phyloP scores from a whole-genome alignment of 2,113 vertebrate genomes.

The Cyphomyrus discorhynchus region DNA sequence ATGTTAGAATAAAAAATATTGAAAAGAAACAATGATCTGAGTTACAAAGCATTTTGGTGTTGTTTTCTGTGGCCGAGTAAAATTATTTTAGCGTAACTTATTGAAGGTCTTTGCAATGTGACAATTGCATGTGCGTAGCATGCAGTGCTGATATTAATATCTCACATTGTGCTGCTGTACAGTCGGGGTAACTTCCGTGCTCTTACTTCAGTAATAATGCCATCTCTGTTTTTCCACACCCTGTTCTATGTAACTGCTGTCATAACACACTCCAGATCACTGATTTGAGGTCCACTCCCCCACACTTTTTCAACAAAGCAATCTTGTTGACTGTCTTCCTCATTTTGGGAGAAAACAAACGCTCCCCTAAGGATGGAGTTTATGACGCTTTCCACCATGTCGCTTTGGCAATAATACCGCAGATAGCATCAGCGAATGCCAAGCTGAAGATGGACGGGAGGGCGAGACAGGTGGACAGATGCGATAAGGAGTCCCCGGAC shows the following conservation, averaged over 20 bases:
- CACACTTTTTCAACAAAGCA: constrained; percentile 1
- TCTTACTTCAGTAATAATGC: not conserved
- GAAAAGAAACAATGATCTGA: not conserved
- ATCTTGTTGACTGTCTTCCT: not conserved
- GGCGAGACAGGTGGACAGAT: constrained; percentile 45
- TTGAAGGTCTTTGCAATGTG: not conserved
- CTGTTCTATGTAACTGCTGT: not conserved
- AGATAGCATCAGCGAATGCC: constrained; percentile 18
- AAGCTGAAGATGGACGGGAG: constrained; percentile 17
- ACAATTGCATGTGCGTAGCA: not conserved
- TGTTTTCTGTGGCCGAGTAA: not conserved
- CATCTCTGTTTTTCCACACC: not conserved
- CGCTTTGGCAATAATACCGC: constrained; percentile 10
- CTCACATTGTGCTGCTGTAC: no score
- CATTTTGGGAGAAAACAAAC: constrained; percentile 19
- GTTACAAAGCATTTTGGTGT: not conserved
- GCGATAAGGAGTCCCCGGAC: constrained; percentile 39
- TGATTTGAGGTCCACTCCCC: not conserved
- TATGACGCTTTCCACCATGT: constrained; percentile 10
- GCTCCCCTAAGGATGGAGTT: not conserved
- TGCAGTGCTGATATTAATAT: not conserved
- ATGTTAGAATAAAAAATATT: not conserved
- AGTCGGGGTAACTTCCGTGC: not conserved
- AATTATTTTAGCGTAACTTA: not conserved
- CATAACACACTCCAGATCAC: not conserved